These are phyloP conservation scores for Hemithea aestivaria DNA, from an alignment of 2,888 invertebrate genomes.

Conservation along the genomic window DNA sequence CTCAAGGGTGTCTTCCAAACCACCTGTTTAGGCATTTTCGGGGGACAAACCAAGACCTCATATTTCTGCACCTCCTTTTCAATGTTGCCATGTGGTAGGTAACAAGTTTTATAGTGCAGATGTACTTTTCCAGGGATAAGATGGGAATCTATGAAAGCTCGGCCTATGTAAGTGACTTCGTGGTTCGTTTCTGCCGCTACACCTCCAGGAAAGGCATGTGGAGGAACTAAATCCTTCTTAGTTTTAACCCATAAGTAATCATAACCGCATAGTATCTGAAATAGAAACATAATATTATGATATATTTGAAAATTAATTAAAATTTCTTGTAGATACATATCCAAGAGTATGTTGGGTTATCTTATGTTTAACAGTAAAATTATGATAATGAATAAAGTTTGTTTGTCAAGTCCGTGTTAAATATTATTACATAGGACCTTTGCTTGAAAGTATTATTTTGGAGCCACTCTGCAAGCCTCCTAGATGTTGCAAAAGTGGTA, in stretches of 20 bases:
- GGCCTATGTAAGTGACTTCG: slow-evolving; percentile 16
- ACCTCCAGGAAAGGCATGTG: slow-evolving; percentile 14
- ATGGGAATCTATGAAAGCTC: slow-evolving; percentile 9
- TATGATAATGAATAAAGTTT: no score
- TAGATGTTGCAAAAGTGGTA: no score
- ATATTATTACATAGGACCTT: no score
- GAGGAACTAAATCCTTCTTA: slow-evolving; percentile 3
- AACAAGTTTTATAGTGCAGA: slow-evolving; percentile 16
- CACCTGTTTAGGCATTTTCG: slow-evolving; percentile 5
- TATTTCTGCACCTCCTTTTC: slow-evolving; percentile 9
- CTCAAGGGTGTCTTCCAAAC: slow-evolving; percentile 3
- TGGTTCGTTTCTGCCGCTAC: slow-evolving; percentile 9
- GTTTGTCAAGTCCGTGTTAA: no score
- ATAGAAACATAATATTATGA: background rate
- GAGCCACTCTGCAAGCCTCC: no score
- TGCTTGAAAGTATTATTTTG: no score
- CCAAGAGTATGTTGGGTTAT: no score
- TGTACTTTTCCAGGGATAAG: slow-evolving; percentile 22
- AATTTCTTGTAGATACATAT: background rate
- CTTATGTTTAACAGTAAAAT: no score
- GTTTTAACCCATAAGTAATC: slow-evolving; percentile 17
- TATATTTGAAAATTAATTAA: no score
- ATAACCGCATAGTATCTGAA: slow-evolving; percentile 21
- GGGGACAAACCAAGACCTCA: slow-evolving; percentile 16
- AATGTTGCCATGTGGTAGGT: slow-evolving; percentile 6